These are phyloP conservation scores for Drosophila chauvacae DNA, from an alignment of 1,140 invertebrate species.

Conservation along the genomic window DNA sequence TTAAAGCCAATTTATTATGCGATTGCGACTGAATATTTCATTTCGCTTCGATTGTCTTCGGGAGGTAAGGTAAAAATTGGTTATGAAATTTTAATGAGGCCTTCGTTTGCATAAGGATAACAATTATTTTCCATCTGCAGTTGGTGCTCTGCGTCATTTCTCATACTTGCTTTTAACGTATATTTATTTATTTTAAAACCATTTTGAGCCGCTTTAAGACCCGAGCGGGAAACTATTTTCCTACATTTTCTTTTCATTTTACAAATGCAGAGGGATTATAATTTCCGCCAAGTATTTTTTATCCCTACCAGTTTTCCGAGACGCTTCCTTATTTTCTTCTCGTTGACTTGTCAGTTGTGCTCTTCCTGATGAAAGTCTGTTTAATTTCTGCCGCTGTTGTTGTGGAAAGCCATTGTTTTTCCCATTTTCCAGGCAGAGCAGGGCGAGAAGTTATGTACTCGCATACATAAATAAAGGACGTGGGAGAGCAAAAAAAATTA, in stretches of 20 bases:
- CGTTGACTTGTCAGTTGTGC: slow-evolving; percentile 22
- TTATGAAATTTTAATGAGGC: slow-evolving; percentile 8
- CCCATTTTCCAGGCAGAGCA: slow-evolving; percentile 43
- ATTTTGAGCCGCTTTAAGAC: slow-evolving; percentile 8
- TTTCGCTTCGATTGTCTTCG: background rate
- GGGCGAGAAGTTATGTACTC: slow-evolving; percentile 26
- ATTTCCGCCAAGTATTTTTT: slow-evolving; percentile 35
- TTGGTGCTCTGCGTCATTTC: slow-evolving; percentile 1
- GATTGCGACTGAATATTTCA: slow-evolving; percentile 10
- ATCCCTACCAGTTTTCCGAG: slow-evolving; percentile 18
- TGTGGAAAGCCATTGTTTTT: slow-evolving; percentile 59
- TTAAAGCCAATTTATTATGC: slow-evolving; percentile 3
- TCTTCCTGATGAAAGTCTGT: slow-evolving; percentile 48
- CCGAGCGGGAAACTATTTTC: slow-evolving; percentile 7
- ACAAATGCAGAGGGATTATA: slow-evolving; percentile 49
- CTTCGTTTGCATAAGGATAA: slow-evolving; percentile 20
- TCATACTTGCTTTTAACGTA: slow-evolving; percentile 2
- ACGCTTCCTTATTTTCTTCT: slow-evolving; percentile 13
- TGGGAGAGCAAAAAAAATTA: slow-evolving; percentile 56
- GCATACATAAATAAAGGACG: slow-evolving; percentile 36
- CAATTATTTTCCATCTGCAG: slow-evolving; percentile 2
- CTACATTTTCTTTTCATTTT: slow-evolving; percentile 7
- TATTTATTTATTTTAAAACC: slow-evolving; percentile 23
- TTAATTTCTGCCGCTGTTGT: slow-evolving; percentile 50
- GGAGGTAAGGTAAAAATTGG: background rate